These are phyloP conservation scores for Phyllotis vaccarum DNA, from an alignment of 2,797 vertebrate genomes.

Conservation along the genomic window DNA sequence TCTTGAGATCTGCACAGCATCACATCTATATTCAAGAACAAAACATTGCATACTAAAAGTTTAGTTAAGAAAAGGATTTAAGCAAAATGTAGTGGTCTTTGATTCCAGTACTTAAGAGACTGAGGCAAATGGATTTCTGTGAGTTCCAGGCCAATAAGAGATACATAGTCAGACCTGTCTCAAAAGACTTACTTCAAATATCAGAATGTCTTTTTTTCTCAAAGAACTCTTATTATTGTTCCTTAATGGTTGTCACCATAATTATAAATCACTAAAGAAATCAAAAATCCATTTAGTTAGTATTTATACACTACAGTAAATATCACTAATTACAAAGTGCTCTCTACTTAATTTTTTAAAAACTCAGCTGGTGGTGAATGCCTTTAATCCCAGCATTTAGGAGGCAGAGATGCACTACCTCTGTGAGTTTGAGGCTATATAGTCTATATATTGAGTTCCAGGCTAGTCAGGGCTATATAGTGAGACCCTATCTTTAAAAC, in stretches of 20 bases:
- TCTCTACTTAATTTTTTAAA: background rate
- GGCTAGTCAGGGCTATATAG: background rate
- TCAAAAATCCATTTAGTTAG: background rate
- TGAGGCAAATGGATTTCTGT: background rate
- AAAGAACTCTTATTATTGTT: slow-evolving; percentile 12
- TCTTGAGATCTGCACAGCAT: background rate
- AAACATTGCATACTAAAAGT: background rate
- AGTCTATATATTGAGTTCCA: background rate
- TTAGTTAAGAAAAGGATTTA: background rate
- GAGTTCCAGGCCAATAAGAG: background rate
- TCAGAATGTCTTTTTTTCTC: slow-evolving; percentile 40
- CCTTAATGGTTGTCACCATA: background rate
- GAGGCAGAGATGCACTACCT: too few species aligned
- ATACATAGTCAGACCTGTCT: background rate
- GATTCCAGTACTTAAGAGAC: background rate
- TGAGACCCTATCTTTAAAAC: background rate
- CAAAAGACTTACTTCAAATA: slow-evolving; percentile 16
- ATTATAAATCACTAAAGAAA: background rate
- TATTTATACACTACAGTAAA: background rate
- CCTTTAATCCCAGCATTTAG: background rate
- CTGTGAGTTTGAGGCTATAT: background rate
- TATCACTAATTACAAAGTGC: background rate
- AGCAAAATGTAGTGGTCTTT: background rate
- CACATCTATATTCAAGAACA: background rate
- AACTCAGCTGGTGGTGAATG: background rate